Evolutionary conservation across 2,797 vertebrate species (phyloP).

Genomic region (Salmo trutta): DNA sequence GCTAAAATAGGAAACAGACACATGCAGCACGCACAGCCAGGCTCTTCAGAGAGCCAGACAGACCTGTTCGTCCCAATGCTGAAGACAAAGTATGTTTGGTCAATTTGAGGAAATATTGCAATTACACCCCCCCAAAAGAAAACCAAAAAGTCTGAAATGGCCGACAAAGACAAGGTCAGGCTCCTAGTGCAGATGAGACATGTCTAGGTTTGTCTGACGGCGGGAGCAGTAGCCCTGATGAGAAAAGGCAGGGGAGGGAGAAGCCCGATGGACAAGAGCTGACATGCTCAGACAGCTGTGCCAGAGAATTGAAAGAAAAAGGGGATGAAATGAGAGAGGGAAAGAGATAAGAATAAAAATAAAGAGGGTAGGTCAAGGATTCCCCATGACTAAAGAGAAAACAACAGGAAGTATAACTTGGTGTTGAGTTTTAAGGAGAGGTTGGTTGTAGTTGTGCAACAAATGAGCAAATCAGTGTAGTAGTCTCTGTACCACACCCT

Average conservation of each 20-base stretch:
- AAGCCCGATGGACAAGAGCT: conserved; percentile 2
- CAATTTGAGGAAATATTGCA: conserved; percentile 51
- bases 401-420: neutral
- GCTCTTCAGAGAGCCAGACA: conserved; percentile 29
- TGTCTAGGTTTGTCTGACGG: conserved; percentile 10
- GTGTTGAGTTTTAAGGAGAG: neutral
- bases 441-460: neutral
- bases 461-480: conserved; percentile 32
- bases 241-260: neutral
- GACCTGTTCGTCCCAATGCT: conserved; percentile 28
- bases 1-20: neutral
- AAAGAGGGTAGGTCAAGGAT: conserved; percentile 3
- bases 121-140: conserved; percentile 16
- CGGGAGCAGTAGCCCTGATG: neutral
- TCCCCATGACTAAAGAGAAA: conserved; percentile 1
- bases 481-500: conserved; percentile 32
- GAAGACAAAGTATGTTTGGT: conserved; percentile 46
- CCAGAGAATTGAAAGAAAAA: neutral
- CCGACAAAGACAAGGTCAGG: neutral
- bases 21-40: neutral
- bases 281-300: conserved; percentile 21
- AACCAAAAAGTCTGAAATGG: neutral
- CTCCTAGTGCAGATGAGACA: neutral
- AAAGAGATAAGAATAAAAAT: neutral
- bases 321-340: neutral